Evolutionary conservation across 1,140 invertebrate species (phyloP).

Genomic region (Radopholus similis): DNA sequence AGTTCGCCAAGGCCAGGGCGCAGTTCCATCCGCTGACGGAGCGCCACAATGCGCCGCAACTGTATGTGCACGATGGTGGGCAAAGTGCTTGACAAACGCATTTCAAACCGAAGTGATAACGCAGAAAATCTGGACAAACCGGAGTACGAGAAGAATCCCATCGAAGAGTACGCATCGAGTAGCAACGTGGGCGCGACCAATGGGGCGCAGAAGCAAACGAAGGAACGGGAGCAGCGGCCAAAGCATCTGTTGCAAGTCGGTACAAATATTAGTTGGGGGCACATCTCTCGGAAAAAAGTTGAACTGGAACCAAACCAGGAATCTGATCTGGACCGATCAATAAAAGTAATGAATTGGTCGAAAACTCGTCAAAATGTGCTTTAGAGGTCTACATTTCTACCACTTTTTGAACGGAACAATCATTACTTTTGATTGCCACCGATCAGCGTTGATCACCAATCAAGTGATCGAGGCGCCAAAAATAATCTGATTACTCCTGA

Average conservation of each 20-base stretch:
- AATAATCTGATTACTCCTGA: not conserved
- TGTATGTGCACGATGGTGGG: not conserved
- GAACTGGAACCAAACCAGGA: not conserved
- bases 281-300: not conserved
- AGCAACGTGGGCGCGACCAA: not conserved
- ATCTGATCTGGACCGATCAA: too few relatives aligned
- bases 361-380: too few relatives aligned
- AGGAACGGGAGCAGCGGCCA: not conserved
- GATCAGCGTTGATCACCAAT: not conserved
- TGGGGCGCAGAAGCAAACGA: not conserved
- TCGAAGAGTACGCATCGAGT: not conserved
- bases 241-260: not conserved
- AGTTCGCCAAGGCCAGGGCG: constrained; percentile 14
- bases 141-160: constrained; percentile 8
- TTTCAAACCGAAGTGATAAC: too few relatives aligned
- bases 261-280: not conserved
- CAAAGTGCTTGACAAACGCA: not conserved
- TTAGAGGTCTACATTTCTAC: too few relatives aligned
- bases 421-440: not conserved
- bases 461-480: not conserved
- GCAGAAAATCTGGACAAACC: constrained; percentile 3
- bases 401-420: too few relatives aligned
- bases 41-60: not conserved
- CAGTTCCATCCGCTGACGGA: not conserved
- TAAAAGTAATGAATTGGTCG: too few relatives aligned